Percentiles rank a stretch among this genome's conserved stretches.
These are phyloP conservation scores for Laticauda colubrina DNA, from an alignment of 2,113 vertebrate species.

Conservation along the genomic window DNA sequence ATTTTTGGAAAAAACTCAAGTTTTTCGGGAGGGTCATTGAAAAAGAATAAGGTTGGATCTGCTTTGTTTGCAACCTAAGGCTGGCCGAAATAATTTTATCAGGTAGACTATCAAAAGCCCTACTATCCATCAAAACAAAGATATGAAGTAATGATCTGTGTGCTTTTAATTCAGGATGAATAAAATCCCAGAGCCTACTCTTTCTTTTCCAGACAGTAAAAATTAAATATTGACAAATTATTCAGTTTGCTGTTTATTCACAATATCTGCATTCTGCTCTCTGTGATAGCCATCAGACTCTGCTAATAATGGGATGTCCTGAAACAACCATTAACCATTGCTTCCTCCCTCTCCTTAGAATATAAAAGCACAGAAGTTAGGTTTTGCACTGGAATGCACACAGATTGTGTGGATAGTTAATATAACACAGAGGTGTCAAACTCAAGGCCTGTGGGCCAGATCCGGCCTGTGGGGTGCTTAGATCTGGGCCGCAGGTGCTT, in stretches of 20 bases:
- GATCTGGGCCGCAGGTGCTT: too few relatives aligned
- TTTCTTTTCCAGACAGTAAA: neutral
- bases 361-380: neutral
- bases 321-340: neutral
- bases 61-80: too few relatives aligned
- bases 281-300: neutral
- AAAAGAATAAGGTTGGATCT: too few relatives aligned
- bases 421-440: neutral
- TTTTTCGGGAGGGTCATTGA: neutral
- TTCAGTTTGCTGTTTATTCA: neutral
- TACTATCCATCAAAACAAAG: neutral
- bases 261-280: neutral
- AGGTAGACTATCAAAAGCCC: too few relatives aligned
- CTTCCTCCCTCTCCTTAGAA: neutral
- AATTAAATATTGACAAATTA: neutral
- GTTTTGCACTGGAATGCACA: neutral
- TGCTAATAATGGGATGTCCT: neutral
- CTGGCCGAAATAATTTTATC: too few relatives aligned
- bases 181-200: neutral
- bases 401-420: neutral
- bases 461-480: too few relatives aligned
- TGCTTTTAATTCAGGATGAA: neutral
- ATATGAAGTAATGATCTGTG: neutral
- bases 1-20: neutral
- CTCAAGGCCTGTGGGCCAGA: too few relatives aligned